Evolutionary conservation across 2,888 invertebrate species (phyloP), one percentile per base, ranked within the genome.

Genomic region (Tolmerus cingulatus): DNA sequence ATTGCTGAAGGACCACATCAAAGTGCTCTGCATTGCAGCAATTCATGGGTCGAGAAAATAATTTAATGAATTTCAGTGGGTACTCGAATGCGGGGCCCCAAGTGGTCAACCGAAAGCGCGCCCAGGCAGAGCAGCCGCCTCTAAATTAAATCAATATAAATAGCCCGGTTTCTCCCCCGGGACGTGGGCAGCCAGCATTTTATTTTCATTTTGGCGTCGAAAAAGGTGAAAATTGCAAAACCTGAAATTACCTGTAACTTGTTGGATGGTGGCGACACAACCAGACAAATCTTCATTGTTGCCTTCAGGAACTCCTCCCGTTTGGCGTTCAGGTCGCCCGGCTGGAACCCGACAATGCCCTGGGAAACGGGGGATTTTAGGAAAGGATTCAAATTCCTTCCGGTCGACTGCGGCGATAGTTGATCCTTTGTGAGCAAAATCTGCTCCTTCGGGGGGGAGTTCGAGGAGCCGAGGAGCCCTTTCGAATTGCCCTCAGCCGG

Each of bases 211-310:
- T 66, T 66, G 4, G 27, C 23, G 27, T 66, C 8, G 12, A 2
- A 66, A 66, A 66, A 23, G 66, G 23, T 66, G 66, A 66, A 66
- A 66, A 66, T 66, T 55, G 19, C 16, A 55, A 19, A 8, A n/a
- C 55, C 66, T 27, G 27, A 8, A 90, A 90, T 92, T 90, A 92
- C 92, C 91, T 93, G 92, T 88, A 93, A 90, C 90, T 93, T 92
- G 89, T 90, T 92, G 27, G 91, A 90, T 82, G 95, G 95, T 84
- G 96, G 96, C 87, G 96, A 96, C 16, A 96, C 96, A 88, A 95
- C 95, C 90, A 96, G 93, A 91, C 96, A 96, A 90, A 96, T 95
- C 92, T 95, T 94, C 95, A 96, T 96, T 89, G 96, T 95, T 86
- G 95, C 95, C 90, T 95, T 95, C 88, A 95, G 93, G 91, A 96